These are phyloP conservation scores for Notodonta ziczac DNA, from an alignment of 2,888 invertebrate species.

Conservation along the genomic window DNA sequence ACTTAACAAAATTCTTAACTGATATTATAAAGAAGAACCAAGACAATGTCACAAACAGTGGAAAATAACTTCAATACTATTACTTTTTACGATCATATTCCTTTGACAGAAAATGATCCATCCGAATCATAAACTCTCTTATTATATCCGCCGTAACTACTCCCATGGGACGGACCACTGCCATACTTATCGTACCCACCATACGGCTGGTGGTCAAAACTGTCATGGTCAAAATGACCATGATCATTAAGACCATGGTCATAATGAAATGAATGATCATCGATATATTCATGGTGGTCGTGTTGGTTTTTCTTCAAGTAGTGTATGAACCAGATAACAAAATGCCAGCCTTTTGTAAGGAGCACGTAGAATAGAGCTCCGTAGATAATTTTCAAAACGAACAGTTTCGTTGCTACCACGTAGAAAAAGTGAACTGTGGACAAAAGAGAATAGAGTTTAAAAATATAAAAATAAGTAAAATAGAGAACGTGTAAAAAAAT, in stretches of 20 bases:
- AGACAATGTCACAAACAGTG: too few species aligned
- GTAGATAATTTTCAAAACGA: conserved; percentile 70
- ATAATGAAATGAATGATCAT: conserved; percentile 53
- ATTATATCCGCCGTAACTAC: conserved; percentile 32
- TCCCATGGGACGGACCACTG: neutral
- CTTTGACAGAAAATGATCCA: conserved; percentile 70
- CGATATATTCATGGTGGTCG: conserved; percentile 58
- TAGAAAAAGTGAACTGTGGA: conserved; percentile 75
- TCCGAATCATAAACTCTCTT: conserved; percentile 68
- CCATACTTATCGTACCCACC: conserved; percentile 21
- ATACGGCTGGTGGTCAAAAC: conserved; percentile 31
- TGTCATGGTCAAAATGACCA: conserved; percentile 30
- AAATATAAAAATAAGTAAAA: too few species aligned
- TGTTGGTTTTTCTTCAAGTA: conserved; percentile 67
- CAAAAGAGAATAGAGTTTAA: conserved; percentile 36
- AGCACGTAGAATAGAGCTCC: conserved; percentile 68
- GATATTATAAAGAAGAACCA: too few species aligned
- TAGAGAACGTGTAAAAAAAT: too few species aligned
- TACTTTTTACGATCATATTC: conserved; percentile 9
- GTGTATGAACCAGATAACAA: conserved; percentile 70
- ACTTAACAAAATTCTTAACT: too few species aligned
- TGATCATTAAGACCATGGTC: conserved; percentile 46
- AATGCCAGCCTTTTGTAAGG: conserved; percentile 68
- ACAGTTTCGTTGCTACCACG: conserved; percentile 69
- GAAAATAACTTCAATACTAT: neutral